phyloP scores from a whole-genome alignment of 2,797 vertebrate genomes.

The Neosilurus mollespiculum region DNA sequence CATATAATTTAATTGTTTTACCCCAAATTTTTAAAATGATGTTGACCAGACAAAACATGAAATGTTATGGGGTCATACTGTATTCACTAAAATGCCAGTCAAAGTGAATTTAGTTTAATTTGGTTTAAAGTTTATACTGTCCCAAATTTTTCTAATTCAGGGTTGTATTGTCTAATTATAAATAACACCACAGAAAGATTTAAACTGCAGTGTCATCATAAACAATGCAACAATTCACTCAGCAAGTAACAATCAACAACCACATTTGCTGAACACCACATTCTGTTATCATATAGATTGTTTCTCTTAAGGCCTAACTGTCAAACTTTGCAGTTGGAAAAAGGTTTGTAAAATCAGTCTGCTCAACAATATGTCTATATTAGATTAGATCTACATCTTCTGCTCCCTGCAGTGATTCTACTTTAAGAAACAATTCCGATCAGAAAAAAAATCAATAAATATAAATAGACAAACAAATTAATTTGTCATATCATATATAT shows the following conservation, averaged over 20 bases:
- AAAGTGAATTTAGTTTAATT: too few relatives aligned
- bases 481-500: neutral
- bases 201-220: neutral
- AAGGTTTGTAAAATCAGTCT: neutral
- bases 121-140: too few relatives aligned
- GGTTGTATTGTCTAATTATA: neutral
- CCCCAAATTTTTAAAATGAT: too few relatives aligned
- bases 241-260: neutral
- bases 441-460: neutral
- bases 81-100: too few relatives aligned
- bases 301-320: neutral
- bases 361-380: neutral
- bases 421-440: neutral
- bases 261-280: neutral
- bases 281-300: neutral
- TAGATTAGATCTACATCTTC: neutral
- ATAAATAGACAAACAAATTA: neutral
- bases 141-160: too few relatives aligned
- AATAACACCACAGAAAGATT: neutral
- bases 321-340: neutral
- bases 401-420: neutral
- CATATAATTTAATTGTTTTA: too few relatives aligned
- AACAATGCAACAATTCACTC: neutral
- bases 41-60: too few relatives aligned
- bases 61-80: too few relatives aligned